phyloP scores from a whole-genome alignment of 2,888 invertebrate species.

The Patella caerulea region DNA sequence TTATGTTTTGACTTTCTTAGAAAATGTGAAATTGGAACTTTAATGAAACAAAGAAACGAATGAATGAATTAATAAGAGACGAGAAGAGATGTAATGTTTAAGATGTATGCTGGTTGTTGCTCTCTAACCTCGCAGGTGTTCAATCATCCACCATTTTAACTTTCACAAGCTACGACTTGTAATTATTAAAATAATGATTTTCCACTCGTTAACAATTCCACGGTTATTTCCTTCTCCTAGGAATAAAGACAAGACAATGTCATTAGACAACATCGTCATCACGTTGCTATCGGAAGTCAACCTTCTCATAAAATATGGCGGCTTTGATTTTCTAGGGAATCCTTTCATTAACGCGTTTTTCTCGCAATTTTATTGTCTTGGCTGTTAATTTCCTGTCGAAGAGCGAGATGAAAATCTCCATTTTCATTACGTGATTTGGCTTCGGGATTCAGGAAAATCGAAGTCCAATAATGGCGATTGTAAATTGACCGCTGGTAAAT shows the following conservation, averaged over 20 bases:
- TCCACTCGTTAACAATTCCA: constrained; percentile 6
- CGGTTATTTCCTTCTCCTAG: constrained; percentile 2
- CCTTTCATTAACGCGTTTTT: constrained; percentile 9
- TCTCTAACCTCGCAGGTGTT: constrained; percentile 1
- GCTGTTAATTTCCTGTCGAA: constrained; percentile 8
- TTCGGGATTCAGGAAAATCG: not conserved
- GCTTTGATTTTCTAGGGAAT: constrained; percentile 1
- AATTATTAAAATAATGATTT: constrained; percentile 5
- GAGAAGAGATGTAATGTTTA: too few species aligned
- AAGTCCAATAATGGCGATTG: not conserved
- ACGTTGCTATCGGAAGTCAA: not conserved
- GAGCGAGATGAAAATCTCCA: not conserved
- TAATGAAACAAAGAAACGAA: too few species aligned
- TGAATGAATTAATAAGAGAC: too few species aligned
- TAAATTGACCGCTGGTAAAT: constrained; percentile 12
- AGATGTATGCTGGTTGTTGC: too few species aligned
- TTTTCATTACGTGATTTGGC: constrained; percentile 7
- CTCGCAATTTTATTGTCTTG: constrained; percentile 10
- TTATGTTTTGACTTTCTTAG: too few species aligned
- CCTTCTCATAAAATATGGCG: not conserved
- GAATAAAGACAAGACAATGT: too few species aligned
- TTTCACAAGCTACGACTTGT: not conserved
- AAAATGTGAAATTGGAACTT: too few species aligned
- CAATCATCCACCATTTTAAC: not conserved
- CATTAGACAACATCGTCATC: too few species aligned